Percentiles rank a stretch among this genome's conserved stretches.
Conservation (phyloP, 2,888 invertebrate genomes). For the Incurvaria masculella region DNA sequence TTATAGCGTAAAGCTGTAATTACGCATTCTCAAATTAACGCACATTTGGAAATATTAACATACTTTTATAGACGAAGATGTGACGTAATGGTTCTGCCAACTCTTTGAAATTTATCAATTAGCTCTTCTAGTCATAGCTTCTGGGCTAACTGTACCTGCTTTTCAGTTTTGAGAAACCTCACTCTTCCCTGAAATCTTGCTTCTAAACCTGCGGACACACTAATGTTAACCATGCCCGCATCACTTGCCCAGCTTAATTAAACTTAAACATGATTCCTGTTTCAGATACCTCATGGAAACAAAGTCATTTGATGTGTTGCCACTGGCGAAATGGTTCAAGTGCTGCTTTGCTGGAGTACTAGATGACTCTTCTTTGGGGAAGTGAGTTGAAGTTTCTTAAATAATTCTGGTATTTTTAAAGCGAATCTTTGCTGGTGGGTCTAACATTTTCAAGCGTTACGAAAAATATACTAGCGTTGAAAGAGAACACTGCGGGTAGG, state of each 20-base stretch:
- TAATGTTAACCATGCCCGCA: neutral
- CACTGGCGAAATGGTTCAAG: constrained; percentile 75
- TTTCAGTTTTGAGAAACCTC: too few relatives aligned
- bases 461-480: too few relatives aligned
- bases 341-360: constrained; percentile 81
- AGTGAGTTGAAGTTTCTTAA: constrained; percentile 48
- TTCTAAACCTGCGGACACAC: constrained; percentile 4
- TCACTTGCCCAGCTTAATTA: neutral
- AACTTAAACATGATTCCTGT: constrained; percentile 15
- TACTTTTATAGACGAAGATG: too few relatives aligned
- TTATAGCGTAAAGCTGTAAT: too few relatives aligned
- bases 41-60: too few relatives aligned
- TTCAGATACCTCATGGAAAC: constrained; percentile 64
- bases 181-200: too few relatives aligned
- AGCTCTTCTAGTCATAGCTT: neutral
- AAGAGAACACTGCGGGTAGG: too few relatives aligned
- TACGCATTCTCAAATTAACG: too few relatives aligned
- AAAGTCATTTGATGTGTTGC: constrained; percentile 61
- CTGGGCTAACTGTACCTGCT: too few relatives aligned
- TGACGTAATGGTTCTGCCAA: neutral
- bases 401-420: too few relatives aligned
- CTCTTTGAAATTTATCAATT: neutral
- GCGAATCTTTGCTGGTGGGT: too few relatives aligned
- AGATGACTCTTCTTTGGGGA: constrained; percentile 72
- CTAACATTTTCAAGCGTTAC: too few relatives aligned